Percentiles rank a stretch among this genome's conserved stretches.
Conservation (phyloP, 2,113 vertebrate genomes). For the Crotophaga sulcirostris region DNA sequence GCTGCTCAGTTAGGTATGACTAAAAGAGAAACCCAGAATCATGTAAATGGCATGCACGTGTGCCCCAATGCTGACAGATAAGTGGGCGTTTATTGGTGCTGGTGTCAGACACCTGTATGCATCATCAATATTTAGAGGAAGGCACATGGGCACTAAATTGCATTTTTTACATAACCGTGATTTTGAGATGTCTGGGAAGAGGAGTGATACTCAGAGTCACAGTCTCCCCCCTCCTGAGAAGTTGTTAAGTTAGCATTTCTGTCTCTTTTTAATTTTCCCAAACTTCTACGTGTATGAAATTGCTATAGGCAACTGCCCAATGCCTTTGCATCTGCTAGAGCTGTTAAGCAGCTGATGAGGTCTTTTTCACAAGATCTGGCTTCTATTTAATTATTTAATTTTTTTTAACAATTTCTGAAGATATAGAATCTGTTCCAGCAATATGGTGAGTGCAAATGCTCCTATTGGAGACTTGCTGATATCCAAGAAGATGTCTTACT, state of each 20-base stretch:
- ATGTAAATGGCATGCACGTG: neutral
- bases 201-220: constrained; percentile 7
- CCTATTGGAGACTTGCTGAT: neutral
- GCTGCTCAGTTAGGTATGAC: constrained; percentile 13
- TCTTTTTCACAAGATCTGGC: constrained; percentile 58
- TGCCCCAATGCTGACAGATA: neutral
- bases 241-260: constrained; percentile 21
- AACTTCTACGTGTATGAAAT: constrained; percentile 42
- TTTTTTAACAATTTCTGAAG: neutral
- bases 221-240: neutral
- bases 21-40: neutral
- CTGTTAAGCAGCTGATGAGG: constrained; percentile 59
- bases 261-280: constrained; percentile 37
- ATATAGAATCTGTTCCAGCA: constrained; percentile 63
- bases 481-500: neutral
- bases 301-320: constrained; percentile 55
- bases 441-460: constrained; percentile 54
- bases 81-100: constrained; percentile 16
- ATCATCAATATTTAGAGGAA: neutral
- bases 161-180: neutral
- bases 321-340: constrained; percentile 57
- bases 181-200: constrained; percentile 22
- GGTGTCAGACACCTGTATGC: constrained; percentile 3
- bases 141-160: neutral
- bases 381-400: constrained; percentile 17